A percentile compares a stretch with the other conserved stretches of the same genome.
Conservation (phyloP, 1,140 invertebrate species). For the Andrena cerasifolii region DNA sequence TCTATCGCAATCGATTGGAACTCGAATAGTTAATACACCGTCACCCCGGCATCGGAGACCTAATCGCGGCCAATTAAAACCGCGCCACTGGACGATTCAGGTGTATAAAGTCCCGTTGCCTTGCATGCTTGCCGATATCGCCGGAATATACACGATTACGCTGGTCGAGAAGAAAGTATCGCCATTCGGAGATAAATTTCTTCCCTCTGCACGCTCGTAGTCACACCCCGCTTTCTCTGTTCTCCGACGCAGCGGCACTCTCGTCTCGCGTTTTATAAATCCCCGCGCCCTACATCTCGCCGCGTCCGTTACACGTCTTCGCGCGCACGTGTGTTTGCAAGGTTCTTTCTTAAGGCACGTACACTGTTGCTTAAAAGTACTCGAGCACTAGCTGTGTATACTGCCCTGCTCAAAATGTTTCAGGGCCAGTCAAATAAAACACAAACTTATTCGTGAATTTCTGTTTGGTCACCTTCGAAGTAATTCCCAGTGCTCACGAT, state of each 20-base stretch:
- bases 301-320: slow-evolving; percentile 39
- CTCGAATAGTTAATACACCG: not conserved
- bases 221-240: slow-evolving; percentile 36
- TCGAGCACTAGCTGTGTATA: too few relatives aligned
- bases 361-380: not conserved
- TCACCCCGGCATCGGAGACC: not conserved
- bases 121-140: not conserved
- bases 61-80: slow-evolving; percentile 29
- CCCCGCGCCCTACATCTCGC: slow-evolving; percentile 28
- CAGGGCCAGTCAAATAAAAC: too few relatives aligned
- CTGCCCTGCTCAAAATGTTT: too few relatives aligned
- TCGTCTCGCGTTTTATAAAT: slow-evolving; percentile 32
- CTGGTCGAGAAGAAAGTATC: slow-evolving; percentile 53
- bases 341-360: slow-evolving; percentile 33
- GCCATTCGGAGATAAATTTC: slow-evolving; percentile 50
- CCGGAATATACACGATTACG: slow-evolving; percentile 31
- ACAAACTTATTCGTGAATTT: too few relatives aligned
- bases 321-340: slow-evolving; percentile 46
- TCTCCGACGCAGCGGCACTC: not conserved
- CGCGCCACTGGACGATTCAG: not conserved
- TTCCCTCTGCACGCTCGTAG: slow-evolving; percentile 6
- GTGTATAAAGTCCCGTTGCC: slow-evolving; percentile 10
- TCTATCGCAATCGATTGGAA: not conserved
- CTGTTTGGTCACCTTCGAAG: too few relatives aligned
- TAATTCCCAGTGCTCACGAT: too few relatives aligned